These are phyloP conservation scores for Colletes gigas DNA, from an alignment of 1,140 invertebrate species.

Conservation along the genomic window DNA sequence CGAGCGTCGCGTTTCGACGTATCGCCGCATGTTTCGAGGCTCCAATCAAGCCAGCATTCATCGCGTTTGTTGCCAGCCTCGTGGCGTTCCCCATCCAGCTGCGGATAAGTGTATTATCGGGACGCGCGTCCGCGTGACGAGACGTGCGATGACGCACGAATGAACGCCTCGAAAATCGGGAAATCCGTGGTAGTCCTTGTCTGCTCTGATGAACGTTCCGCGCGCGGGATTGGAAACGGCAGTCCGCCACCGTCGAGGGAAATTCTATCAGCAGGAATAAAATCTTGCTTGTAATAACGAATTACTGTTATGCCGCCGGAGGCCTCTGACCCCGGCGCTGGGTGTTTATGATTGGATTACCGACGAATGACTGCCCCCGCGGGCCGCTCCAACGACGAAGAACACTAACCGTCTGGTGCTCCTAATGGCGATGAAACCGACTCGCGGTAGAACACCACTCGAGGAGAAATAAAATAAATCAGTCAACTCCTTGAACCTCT, in stretches of 20 bases:
- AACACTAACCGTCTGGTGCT: not conserved
- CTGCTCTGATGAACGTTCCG: not conserved
- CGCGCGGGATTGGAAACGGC: conserved; percentile 30
- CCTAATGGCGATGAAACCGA: not conserved
- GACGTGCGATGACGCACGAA: conserved; percentile 47
- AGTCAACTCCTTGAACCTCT: not conserved
- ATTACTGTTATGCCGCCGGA: conserved; percentile 21
- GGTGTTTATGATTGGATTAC: not conserved
- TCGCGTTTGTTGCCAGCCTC: conserved; percentile 69
- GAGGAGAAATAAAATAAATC: not conserved
- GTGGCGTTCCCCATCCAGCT: conserved; percentile 34
- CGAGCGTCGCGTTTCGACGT: conserved; percentile 55
- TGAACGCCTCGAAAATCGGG: conserved; percentile 48
- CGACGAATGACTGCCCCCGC: not conserved
- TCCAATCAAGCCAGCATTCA: conserved; percentile 74
- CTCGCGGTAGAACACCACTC: not conserved
- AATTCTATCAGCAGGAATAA: conserved; percentile 35
- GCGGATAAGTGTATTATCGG: conserved; percentile 70
- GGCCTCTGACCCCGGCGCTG: not conserved
- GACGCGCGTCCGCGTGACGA: conserved; percentile 52
- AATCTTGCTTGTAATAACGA: conserved; percentile 46
- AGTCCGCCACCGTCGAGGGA: not conserved
- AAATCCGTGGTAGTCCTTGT: conserved; percentile 31
- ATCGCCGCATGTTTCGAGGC: conserved; percentile 65
- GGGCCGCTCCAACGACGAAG: not conserved